These are phyloP conservation scores for Masticophis lateralis DNA, from an alignment of 2,797 vertebrate species.

Conservation along the genomic window DNA sequence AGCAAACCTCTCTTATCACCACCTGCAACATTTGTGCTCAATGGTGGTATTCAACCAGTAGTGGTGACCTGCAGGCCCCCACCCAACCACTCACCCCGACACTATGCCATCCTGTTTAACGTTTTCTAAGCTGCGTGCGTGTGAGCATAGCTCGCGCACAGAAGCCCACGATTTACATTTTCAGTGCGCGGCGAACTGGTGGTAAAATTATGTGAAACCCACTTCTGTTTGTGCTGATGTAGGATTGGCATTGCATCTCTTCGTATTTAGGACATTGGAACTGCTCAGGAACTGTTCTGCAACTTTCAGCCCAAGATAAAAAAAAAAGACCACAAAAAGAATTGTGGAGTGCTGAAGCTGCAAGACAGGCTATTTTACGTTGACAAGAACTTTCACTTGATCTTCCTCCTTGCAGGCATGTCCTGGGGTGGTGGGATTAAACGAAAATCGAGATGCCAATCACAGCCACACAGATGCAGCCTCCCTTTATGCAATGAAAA, in stretches of 20 bases:
- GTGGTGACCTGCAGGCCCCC: accelerated
- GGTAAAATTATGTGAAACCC: no score
- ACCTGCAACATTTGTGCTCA: neutral
- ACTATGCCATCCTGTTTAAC: no score
- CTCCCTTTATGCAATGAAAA: neutral
- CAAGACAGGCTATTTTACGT: neutral
- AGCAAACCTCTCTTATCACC: no score
- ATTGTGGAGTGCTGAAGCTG: neutral
- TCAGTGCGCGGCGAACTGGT: no score
- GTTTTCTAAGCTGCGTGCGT: no score
- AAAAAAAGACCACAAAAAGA: neutral
- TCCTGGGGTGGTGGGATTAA: neutral
- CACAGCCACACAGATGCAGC: neutral
- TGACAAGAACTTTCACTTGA: neutral
- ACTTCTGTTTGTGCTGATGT: neutral
- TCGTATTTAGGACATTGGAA: neutral
- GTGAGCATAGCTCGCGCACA: no score
- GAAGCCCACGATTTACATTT: no score
- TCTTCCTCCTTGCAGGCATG: neutral
- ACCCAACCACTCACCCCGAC: no score
- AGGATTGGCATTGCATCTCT: neutral
- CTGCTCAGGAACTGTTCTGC: neutral
- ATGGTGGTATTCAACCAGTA: no score
- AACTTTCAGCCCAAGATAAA: neutral
- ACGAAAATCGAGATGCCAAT: neutral